These are phyloP conservation scores for Myiothlypis coronata DNA, from an alignment of 2,797 vertebrate species.

Conservation along the genomic window DNA sequence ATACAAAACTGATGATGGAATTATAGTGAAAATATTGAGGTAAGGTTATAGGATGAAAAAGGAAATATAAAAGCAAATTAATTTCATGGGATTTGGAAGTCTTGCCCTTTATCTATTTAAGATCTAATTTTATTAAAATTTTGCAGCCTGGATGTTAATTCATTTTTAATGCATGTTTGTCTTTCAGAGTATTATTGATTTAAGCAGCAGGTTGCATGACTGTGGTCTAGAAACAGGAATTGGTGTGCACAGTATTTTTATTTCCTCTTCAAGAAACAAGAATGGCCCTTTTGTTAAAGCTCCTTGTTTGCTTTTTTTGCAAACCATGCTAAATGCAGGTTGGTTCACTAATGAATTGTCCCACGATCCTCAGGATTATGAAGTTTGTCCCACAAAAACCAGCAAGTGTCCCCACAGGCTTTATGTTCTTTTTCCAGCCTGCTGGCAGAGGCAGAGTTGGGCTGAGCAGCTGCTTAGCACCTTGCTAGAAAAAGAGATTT, in stretches of 20 bases:
- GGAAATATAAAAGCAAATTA: neutral
- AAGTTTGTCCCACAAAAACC: neutral
- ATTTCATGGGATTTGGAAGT: neutral
- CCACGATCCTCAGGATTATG: neutral
- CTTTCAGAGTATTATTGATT: neutral
- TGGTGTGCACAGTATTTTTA: neutral
- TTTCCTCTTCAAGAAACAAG: neutral
- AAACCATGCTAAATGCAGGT: neutral
- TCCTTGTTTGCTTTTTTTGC: neutral
- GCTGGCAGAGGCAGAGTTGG: neutral
- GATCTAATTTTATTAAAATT: slow-evolving; percentile 12
- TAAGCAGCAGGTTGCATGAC: neutral
- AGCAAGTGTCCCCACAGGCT: rapidly evolving
- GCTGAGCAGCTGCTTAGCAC: neutral
- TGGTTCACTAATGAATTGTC: neutral
- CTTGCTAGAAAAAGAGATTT: neutral
- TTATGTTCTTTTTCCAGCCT: neutral
- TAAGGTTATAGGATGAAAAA: neutral
- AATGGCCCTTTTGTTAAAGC: neutral
- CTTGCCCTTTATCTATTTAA: neutral
- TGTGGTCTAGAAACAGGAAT: neutral
- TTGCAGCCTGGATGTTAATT: neutral
- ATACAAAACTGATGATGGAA: neutral
- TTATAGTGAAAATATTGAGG: slow-evolving; percentile 4
- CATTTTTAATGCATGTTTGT: neutral